Evolutionary conservation across 1,140 invertebrate genomes (phyloP).

Genomic region (Anoplophora glabripennis): DNA sequence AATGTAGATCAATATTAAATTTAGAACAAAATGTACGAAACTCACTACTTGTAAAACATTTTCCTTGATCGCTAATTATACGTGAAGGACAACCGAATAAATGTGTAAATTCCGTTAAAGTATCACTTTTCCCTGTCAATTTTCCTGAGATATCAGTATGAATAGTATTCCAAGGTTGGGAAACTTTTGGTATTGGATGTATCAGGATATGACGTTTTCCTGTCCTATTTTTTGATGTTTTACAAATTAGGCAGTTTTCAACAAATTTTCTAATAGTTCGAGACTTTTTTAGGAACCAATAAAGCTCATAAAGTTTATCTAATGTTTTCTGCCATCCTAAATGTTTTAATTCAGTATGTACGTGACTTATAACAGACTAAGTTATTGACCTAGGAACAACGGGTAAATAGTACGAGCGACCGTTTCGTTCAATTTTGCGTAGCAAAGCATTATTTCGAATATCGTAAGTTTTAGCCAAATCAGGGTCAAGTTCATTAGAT

Average conservation of each 20-base stretch:
- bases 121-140: no score
- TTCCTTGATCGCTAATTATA: constrained; percentile 12
- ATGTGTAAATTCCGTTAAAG: neutral
- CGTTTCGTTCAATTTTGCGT: constrained; percentile 22
- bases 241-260: constrained; percentile 35
- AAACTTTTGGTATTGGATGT: constrained; percentile 14
- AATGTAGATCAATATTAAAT: constrained; percentile 6
- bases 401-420: constrained; percentile 25
- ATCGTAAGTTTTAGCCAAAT: constrained; percentile 7
- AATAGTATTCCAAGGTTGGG: constrained; percentile 12
- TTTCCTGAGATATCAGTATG: constrained; percentile 6
- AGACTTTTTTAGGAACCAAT: constrained; percentile 41
- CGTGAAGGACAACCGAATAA: constrained; percentile 2
- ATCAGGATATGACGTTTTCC: constrained; percentile 4
- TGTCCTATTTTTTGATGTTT: constrained; percentile 27
- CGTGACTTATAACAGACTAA: constrained; percentile 33
- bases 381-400: constrained; percentile 29
- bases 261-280: constrained; percentile 37
- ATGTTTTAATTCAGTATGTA: constrained; percentile 32
- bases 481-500: neutral
- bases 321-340: constrained; percentile 42
- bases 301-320: constrained; percentile 39
- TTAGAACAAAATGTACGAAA: constrained; percentile 5
- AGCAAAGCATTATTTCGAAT: constrained; percentile 1
- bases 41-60: neutral